Base-by-base conservation (phyloP, 2,888 invertebrate genomes). In the Sinopyrophorus schimmeli region DNA sequence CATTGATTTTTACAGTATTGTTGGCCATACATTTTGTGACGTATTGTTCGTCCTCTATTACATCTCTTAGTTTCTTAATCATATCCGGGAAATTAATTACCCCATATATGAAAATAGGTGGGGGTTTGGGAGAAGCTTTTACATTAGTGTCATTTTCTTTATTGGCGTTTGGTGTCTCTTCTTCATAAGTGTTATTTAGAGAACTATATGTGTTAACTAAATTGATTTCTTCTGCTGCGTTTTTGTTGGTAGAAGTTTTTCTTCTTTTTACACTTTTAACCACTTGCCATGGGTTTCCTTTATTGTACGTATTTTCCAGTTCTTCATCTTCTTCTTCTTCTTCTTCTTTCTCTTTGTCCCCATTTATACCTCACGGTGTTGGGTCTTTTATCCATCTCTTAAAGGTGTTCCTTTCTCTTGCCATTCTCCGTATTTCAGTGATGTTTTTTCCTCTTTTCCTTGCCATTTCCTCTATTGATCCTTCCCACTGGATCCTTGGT, bases 91-190 rank as follows among this genome's bases (percentile, higher is more conserved):
- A 57, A 10, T 56, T 47, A 10, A 21, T 30, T 18, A 55, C 47
- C 9, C 48, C 51, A 15, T 53, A 48, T 15, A 56, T 39, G 23
- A 44, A 53, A 9, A 56, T 47, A 20, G 50, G 50, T 3, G 53
- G 53, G 3, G 48, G 47, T 41, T 27, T 47, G 24, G 44, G 39
- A 15, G 10, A 15, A 7, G 27, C 27, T 5, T 34, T 21, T 40
- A 9, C 32, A 17, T 23, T 18, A 11, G 31, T 18, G 31, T 10
- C 14, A n/a, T 32, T 3, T 20, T 14, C 21, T 15, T 32, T 32
- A 9, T 21, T 20, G 12, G n/a, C 14, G n/a, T n/a, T n/a, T n/a
- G n/a, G n/a, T n/a, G n/a, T n/a, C n/a, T n/a, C n/a, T 23, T 32
- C 23, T 18, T 21, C 32, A n/a, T 9, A 16, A n/a, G 21, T 9